A percentile compares a stretch with the other conserved stretches of the same genome.
phyloP scores from a whole-genome alignment of 1,140 invertebrate genomes.

The Caenorhabditis remanei region DNA sequence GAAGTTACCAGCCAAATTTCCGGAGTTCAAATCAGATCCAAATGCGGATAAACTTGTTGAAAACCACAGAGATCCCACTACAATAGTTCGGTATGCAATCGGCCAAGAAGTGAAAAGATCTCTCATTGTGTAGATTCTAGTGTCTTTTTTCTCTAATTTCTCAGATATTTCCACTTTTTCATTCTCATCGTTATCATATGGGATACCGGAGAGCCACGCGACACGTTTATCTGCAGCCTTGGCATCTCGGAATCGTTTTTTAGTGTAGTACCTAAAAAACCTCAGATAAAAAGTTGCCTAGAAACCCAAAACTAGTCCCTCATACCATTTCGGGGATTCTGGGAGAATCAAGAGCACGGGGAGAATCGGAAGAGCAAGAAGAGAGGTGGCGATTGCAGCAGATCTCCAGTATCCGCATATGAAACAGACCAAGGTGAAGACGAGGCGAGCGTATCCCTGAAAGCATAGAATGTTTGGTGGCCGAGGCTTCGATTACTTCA shows the following conservation, averaged over 20 bases:
- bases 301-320: neutral
- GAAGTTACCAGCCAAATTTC: conserved; percentile 57
- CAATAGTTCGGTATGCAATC: conserved; percentile 22
- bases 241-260: conserved; percentile 37
- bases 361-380: conserved; percentile 52
- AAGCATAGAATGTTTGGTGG: neutral
- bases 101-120: conserved; percentile 37
- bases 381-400: conserved; percentile 54
- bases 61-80: conserved; percentile 52
- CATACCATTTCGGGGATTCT: conserved; percentile 61
- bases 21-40: conserved; percentile 57
- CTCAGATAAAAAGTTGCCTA: neutral
- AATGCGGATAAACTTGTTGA: conserved; percentile 60
- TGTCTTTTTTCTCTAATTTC: conserved; percentile 32
- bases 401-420: conserved; percentile 59
- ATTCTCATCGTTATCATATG: neutral
- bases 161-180: neutral
- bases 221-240: conserved; percentile 23
- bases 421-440: conserved; percentile 61
- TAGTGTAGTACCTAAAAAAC: conserved; percentile 39
- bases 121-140: conserved; percentile 55
- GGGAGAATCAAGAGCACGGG: conserved; percentile 50
- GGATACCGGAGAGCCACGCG: conserved; percentile 12
- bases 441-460: conserved; percentile 58
- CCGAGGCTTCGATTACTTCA: neutral